Base-by-base conservation (phyloP, 2,888 invertebrate genomes). In the Xanthorhoe designata region DNA sequence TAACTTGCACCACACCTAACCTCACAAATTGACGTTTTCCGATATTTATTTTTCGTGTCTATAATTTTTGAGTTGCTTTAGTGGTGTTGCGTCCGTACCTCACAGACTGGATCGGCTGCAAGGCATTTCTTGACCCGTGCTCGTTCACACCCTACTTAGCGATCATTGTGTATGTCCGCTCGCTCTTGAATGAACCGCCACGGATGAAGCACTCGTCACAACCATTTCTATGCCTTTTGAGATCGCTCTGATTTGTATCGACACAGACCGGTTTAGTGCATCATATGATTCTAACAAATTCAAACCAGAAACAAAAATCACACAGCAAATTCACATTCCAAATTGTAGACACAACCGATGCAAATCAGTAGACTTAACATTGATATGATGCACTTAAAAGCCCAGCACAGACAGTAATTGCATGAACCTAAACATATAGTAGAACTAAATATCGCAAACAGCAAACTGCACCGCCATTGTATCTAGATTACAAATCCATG, bases 1-100 rank as follows among this genome's bases (percentile, higher is more conserved):
- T 95, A 95, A 95, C 95, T 92, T 93, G 93, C 92, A 94, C 92
- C 80, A 91, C 90, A 92, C 92, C 90, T 92, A 92, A 92, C 91
- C 91, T 90, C 92, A 92, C 90, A 91, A 89, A 87, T 91, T 89
- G 90, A 90, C 89, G 89, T 91, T 90, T 92, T 92, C 87, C 90
- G 88, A 90, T 87, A 88, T 89, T 91, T 90, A 86, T 90, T 90
- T 91, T 92, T 87, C 90, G 89, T 91, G 91, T 92, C 91, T 92
- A 91, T 91, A 90, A 90, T 83, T 92, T 84, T 92, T 93, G 92
- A 93, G 91, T 92, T 93, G 93, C 93, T 93, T 93, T 93, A 93
- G 93, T 93, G 91, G 89, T 92, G 91, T 92, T 92, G 91, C 91
- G 92, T 92, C 92, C 92, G 90, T 92, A 92, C 88, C 90, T 90